Evolutionary conservation across 2,888 invertebrate species (phyloP), one percentile per base, ranked within the genome.

Genomic region (Sarcophaga rosellei): DNA sequence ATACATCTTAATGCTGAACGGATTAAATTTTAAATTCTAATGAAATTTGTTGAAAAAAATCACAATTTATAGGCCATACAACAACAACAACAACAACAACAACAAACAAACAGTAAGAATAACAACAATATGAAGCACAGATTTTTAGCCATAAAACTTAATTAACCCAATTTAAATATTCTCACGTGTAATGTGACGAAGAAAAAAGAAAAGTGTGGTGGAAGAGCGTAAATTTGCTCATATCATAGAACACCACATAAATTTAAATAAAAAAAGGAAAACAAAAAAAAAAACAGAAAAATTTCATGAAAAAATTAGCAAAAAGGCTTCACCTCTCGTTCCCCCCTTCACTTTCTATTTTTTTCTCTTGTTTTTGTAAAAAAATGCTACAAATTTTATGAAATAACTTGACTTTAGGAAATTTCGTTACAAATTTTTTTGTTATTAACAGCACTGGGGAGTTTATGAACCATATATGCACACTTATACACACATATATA

Each of bases 91-190:
- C 53, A 53, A 11, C 11, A 47, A 47, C 0, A 12, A 47, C 47
- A n/a, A n/a, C n/a, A n/a, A n/a, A n/a, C n/a, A n/a, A n/a, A n/a
- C 2, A 8, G 12, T 47, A 3, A 47, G 47, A 47, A 35, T 35
- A 35, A 35, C 8, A 35, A 8, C 35, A 2, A 35, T 10, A 35
- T 35, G 35, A 35, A 35, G 10, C 35, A 35, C 35, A 35, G 35
- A 35, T 35, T 35, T 35, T 35, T 35, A 35, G 35, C 45, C 47
- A 75, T 47, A 66, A 57, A 72, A 66, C 62, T 68, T 81, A 72
- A 81, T 73, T 80, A 84, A 76, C 76, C 80, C 66, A 84, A 77
- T 80, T 84, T 61, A 66, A 45, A 65, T 80, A 84, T 53, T 68
- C 68, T 68, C 68, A 35, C 35, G 68, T 68, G 23, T 10, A 47